Conservation (phyloP, 2,797 vertebrate species). For the Tympanoctomys barrerae region DNA sequence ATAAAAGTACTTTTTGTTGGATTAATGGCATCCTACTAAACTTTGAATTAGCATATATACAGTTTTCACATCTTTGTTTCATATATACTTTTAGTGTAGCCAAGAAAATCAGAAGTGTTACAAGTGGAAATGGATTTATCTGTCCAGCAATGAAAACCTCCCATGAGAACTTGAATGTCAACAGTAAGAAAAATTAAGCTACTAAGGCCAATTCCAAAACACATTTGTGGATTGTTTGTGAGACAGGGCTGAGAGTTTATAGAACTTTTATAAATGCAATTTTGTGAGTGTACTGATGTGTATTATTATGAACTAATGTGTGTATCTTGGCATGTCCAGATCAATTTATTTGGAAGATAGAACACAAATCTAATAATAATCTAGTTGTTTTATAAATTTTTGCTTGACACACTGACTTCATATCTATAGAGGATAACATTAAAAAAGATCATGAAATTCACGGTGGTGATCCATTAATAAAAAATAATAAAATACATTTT, state of each 20-base stretch:
- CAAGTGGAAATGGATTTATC: constrained; percentile 60
- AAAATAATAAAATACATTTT: constrained; percentile 36
- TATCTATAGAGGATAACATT: background rate
- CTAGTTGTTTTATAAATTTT: background rate
- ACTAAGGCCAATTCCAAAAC: constrained; percentile 55
- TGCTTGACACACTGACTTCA: background rate
- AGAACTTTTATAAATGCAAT: constrained; percentile 32
- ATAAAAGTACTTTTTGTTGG: background rate
- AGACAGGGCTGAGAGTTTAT: background rate
- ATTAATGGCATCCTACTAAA: constrained; percentile 35
- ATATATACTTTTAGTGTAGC: background rate
- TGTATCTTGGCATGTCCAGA: background rate
- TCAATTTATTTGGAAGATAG: constrained; percentile 20
- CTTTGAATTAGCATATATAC: constrained; percentile 55
- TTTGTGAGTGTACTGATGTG: background rate
- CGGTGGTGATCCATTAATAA: background rate
- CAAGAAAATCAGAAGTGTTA: constrained; percentile 66
- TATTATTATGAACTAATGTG: constrained; percentile 1
- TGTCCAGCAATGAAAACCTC: background rate
- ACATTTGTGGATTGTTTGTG: constrained; percentile 2
- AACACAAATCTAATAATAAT: background rate
- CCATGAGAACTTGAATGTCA: constrained; percentile 51
- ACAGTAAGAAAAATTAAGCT: constrained; percentile 55
- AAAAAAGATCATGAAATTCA: background rate
- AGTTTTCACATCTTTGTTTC: constrained; percentile 59